Percentiles rank a stretch among this genome's conserved stretches.
phyloP scores from a whole-genome alignment of 2,113 vertebrate genomes.

The Numida meleagris region DNA sequence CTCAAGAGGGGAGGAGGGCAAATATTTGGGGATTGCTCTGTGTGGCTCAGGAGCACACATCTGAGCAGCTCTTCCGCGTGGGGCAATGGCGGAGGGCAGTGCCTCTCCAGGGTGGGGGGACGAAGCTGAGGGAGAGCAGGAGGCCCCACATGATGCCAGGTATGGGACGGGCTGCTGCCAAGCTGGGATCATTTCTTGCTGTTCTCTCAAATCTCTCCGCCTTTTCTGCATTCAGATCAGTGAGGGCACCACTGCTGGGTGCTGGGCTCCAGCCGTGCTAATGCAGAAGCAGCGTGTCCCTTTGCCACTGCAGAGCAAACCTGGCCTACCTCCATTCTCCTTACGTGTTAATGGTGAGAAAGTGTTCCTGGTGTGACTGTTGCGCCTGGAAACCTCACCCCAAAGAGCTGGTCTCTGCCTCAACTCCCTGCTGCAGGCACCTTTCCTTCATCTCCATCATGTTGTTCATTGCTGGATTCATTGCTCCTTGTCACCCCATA shows the following conservation, averaged over 20 bases:
- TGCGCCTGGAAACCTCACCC: not conserved
- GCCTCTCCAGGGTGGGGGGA: not conserved
- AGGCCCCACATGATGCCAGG: not conserved
- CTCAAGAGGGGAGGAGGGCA: not conserved
- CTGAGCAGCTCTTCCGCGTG: not conserved
- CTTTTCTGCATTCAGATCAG: not conserved
- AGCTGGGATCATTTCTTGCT: not conserved
- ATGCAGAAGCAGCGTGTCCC: too few relatives aligned
- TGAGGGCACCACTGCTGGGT: too few relatives aligned
- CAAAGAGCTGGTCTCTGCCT: not conserved
- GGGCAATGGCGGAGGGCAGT: rapidly evolving
- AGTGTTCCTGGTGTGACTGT: not conserved
- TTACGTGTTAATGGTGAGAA: not conserved
- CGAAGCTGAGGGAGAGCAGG: not conserved
- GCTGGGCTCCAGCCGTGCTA: not conserved
- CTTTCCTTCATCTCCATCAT: rapidly evolving
- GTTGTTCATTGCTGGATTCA: not conserved
- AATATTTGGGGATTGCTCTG: not conserved
- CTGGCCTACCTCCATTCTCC: not conserved
- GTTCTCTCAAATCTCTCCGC: not conserved
- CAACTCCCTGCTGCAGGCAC: not conserved
- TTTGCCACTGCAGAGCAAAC: not conserved
- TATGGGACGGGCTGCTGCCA: not conserved
- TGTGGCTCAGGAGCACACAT: not conserved
- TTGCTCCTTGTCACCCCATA: not conserved